A percentile compares a stretch with the other conserved stretches of the same genome.
Evolutionary conservation across 1,140 invertebrate genomes (phyloP).

Genomic region (Zaprionus camerounensis): DNA sequence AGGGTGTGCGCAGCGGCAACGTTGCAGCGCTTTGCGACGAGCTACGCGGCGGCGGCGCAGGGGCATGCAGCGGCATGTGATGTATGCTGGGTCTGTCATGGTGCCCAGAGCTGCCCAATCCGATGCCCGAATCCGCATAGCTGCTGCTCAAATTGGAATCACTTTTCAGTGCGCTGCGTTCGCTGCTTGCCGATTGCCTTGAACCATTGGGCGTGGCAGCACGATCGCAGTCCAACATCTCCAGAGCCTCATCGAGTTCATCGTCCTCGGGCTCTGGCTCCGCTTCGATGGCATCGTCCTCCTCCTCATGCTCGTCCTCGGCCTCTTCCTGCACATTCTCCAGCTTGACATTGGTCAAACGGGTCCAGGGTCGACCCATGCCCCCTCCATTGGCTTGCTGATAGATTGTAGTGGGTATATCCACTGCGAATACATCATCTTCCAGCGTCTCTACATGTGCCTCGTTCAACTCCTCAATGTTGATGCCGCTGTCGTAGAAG

Average conservation of each 20-base stretch:
- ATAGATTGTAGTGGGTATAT: constrained; percentile 73
- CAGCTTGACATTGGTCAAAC: constrained; percentile 72
- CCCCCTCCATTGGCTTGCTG: constrained; percentile 48
- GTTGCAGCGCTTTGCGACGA: constrained; percentile 40
- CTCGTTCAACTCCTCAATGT: constrained; percentile 68
- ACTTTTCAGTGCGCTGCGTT: constrained; percentile 69
- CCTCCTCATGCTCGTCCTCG: constrained; percentile 59
- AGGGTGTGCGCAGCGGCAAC: constrained; percentile 54
- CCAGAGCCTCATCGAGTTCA: constrained; percentile 35
- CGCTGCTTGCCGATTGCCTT: constrained; percentile 65
- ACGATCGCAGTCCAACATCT: constrained; percentile 2
- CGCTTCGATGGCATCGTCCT: not conserved
- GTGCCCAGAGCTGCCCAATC: constrained; percentile 33
- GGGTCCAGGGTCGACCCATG: constrained; percentile 60
- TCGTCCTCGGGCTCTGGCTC: constrained; percentile 5
- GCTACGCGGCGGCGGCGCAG: constrained; percentile 47
- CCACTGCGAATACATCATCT: constrained; percentile 66
- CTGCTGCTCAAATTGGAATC: constrained; percentile 81
- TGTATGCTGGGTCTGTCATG: constrained; percentile 5
- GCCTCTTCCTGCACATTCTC: constrained; percentile 77
- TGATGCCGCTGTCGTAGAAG: constrained; percentile 63
- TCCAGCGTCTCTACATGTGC: constrained; percentile 62
- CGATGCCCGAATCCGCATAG: constrained; percentile 79
- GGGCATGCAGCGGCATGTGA: constrained; percentile 5
- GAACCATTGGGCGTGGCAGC: constrained; percentile 40